A percentile compares a stretch with the other conserved stretches of the same genome.
Evolutionary conservation across 2,888 invertebrate species (phyloP).

Genomic region (Zaprionus bogoriensis): DNA sequence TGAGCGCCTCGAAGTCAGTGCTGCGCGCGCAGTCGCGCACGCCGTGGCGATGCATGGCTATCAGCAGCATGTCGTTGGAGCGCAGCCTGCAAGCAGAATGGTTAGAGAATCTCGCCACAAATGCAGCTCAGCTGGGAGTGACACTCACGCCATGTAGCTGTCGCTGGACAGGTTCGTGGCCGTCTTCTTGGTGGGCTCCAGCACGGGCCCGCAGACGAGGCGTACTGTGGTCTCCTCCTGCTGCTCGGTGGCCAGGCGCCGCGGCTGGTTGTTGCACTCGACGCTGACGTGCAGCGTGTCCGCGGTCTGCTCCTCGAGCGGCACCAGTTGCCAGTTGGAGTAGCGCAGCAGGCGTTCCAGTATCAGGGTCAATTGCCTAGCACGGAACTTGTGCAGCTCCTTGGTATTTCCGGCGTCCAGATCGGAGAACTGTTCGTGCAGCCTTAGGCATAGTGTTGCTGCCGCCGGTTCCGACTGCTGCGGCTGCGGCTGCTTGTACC

Average conservation of each 20-base stretch:
- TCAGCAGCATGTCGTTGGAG: conserved; percentile 86
- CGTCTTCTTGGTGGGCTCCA: conserved; percentile 49
- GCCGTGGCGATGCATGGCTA: conserved; percentile 88
- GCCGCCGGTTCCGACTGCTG: neutral
- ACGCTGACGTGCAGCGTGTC: conserved; percentile 49
- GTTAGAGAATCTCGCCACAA: no score
- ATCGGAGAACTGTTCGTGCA: neutral
- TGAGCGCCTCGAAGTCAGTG: conserved; percentile 82
- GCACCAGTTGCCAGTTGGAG: conserved; percentile 58
- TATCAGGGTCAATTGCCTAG: conserved; percentile 49
- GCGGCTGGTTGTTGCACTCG: conserved; percentile 37
- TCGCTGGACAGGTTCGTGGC: conserved; percentile 25
- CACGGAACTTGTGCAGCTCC: conserved; percentile 65
- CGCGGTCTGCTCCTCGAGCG: neutral
- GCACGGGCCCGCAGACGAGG: conserved; percentile 50
- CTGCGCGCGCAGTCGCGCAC: conserved; percentile 81
- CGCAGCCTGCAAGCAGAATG: conserved; percentile 83
- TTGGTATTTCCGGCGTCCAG: neutral
- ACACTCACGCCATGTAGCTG: conserved; percentile 48
- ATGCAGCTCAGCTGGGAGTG: no score
- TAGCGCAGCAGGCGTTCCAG: conserved; percentile 61
- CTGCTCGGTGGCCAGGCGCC: neutral
- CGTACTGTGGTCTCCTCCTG: conserved; percentile 2
- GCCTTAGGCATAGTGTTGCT: conserved; percentile 7
- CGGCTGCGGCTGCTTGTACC: conserved; percentile 19